These are phyloP conservation scores for Lepeophtheirus nordmannii DNA, from an alignment of 2,888 invertebrate genomes.

Conservation along the genomic window DNA sequence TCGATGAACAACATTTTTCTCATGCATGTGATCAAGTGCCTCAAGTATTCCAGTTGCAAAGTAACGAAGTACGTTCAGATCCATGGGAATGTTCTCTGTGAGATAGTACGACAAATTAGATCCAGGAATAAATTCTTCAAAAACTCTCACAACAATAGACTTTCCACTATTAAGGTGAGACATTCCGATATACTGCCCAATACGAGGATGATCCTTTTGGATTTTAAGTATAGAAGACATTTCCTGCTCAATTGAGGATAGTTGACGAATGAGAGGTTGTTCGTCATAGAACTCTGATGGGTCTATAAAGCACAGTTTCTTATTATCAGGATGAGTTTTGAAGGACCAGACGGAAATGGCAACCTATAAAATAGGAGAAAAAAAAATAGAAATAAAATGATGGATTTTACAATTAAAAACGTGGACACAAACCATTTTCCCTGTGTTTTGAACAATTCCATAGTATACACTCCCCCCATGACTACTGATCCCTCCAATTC, in stretches of 20 bases:
- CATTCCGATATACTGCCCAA: conserved; percentile 60
- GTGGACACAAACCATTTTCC: not conserved
- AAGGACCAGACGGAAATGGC: conserved; percentile 3
- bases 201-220: conserved; percentile 45
- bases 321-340: conserved; percentile 11
- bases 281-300: not conserved
- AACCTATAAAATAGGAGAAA: not conserved
- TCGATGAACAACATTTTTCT: conserved; percentile 63
- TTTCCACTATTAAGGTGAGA: conserved; percentile 37
- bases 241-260: conserved; percentile 59
- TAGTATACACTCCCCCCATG: not conserved
- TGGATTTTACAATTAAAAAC: not conserved
- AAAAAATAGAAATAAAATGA: not conserved
- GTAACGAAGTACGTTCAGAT: conserved; percentile 44
- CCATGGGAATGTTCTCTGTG: conserved; percentile 40
- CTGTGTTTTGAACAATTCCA: not conserved
- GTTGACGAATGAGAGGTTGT: conserved; percentile 34
- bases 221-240: conserved; percentile 52
- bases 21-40: conserved; percentile 61
- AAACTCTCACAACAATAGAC: conserved; percentile 28
- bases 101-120: conserved; percentile 39
- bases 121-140: conserved; percentile 38
- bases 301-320: not conserved
- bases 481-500: not conserved
- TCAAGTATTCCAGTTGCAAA: conserved; percentile 55